Base-by-base conservation (phyloP, 2,888 invertebrate genomes). In the Drosophila conformis region DNA sequence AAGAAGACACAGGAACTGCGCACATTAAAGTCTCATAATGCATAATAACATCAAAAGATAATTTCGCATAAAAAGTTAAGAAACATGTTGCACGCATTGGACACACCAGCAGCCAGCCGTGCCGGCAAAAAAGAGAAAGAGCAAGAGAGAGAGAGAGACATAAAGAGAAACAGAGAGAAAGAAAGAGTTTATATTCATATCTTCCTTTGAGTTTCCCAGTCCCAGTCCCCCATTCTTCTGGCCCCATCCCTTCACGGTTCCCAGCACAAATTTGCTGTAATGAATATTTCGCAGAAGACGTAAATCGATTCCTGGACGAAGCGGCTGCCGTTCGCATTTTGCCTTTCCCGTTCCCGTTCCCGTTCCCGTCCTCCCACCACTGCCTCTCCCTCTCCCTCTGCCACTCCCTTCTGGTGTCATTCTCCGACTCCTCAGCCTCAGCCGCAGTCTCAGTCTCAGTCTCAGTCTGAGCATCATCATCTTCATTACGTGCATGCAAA, bases 211-310 rank as follows among this genome's bases (percentile, higher is more conserved):
- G 57, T 46, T 36, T 48, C 48, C 18, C 36, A 27, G 21, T 35
- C 18, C 27, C 21, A 33, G 33, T 33, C 33, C 18, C 33, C 21
- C 68, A 36, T 21, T 36, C 36, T 18, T 52, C 21, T 36, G 40
- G 38, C 35, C n/a, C 65, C 63, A 57, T 58, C 68, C 65, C 70
- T 70, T 63, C 52, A 62, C 64, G 70, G 54, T 72, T 65, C 58
- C 69, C 71, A 59, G 66, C 72, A 83, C 80, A 82, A 82, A 83
- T 84, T 82, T 80, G 80, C 82, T 74, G 82, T 83, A 86, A 86
- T 84, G 83, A 83, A 86, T 86, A 86, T 83, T 86, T 86, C 87
- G 83, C 80, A 82, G 87, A 83, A 86, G 78, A 82, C 85, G 77
- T 82, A 83, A 85, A 84, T 72, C 86, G 80, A 86, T 83, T 85